A percentile compares a stretch with the other conserved stretches of the same genome.
These are phyloP conservation scores for Brachionus angularis DNA, from an alignment of 1,140 invertebrate genomes.

Conservation along the genomic window DNA sequence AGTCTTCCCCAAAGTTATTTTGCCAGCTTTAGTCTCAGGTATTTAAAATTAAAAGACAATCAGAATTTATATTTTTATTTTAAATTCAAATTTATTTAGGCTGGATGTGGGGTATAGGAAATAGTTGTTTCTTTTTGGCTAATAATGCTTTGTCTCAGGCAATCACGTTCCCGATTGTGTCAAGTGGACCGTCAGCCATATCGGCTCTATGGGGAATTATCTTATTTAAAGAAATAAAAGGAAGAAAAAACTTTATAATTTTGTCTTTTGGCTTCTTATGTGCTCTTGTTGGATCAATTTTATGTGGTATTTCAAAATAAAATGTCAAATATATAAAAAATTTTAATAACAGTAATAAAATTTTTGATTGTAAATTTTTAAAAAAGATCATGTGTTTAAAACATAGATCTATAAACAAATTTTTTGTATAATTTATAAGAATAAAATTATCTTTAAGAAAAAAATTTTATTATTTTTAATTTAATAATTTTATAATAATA, in stretches of 20 bases:
- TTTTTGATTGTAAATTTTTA: conserved; percentile 3
- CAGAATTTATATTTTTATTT: background rate
- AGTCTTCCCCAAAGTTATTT: conserved; percentile 55
- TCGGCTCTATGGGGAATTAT: conserved; percentile 48
- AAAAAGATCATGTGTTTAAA: no score
- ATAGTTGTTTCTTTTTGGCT: conserved; percentile 58
- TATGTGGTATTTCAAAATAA: conserved; percentile 39
- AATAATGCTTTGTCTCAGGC: conserved; percentile 57
- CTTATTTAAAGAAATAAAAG: conserved; percentile 49
- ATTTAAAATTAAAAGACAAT: background rate
- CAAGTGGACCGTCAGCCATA: conserved; percentile 47
- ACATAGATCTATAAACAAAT: no score
- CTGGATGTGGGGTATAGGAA: conserved; percentile 58
- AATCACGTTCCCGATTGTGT: conserved; percentile 58
- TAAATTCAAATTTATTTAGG: conserved; percentile 47
- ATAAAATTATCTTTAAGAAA: no score
- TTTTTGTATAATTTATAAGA: no score
- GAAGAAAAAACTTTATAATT: conserved; percentile 31
- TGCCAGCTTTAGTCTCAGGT: conserved; percentile 55
- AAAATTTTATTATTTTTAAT: no score
- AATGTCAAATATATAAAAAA: conserved; percentile 7
- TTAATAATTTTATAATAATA: no score
- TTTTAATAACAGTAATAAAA: background rate
- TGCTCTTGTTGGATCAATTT: conserved; percentile 22
- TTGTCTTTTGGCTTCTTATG: conserved; percentile 17